Percentiles rank a stretch among this genome's conserved stretches.
Conservation (phyloP, 2,113 vertebrate genomes). For the Bujurquina vittata region DNA sequence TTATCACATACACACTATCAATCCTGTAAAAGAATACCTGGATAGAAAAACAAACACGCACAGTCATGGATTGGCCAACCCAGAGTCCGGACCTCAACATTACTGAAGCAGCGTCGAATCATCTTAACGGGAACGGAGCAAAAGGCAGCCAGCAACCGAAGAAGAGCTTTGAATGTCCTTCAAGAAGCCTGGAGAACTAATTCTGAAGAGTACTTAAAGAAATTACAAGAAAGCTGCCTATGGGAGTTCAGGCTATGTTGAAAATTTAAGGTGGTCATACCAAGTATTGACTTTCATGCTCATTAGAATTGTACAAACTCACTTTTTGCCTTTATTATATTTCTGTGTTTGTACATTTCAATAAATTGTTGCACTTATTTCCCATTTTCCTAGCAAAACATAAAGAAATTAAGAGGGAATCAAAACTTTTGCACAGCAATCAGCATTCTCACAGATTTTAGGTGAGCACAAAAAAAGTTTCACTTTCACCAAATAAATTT, state of each 20-base stretch:
- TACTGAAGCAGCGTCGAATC: background rate
- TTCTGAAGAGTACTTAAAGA: background rate
- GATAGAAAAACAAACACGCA: background rate
- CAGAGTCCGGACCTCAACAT: background rate
- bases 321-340: background rate
- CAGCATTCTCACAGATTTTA: background rate
- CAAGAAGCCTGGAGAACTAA: background rate
- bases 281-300: background rate
- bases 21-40: background rate
- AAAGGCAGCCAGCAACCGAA: background rate
- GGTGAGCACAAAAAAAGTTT: no score
- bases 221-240: background rate
- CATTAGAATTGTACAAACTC: background rate
- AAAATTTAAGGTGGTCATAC: background rate
- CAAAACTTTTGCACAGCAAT: background rate
- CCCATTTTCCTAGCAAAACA: background rate
- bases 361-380: background rate
- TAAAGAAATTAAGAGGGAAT: background rate
- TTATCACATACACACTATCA: background rate
- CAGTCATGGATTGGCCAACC: background rate
- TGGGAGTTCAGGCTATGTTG: background rate
- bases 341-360: background rate
- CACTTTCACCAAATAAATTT: background rate
- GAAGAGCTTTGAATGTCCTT: background rate
- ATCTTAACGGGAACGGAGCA: background rate